These are phyloP conservation scores for Gavia stellata DNA, from an alignment of 2,113 vertebrate species.

Conservation along the genomic window DNA sequence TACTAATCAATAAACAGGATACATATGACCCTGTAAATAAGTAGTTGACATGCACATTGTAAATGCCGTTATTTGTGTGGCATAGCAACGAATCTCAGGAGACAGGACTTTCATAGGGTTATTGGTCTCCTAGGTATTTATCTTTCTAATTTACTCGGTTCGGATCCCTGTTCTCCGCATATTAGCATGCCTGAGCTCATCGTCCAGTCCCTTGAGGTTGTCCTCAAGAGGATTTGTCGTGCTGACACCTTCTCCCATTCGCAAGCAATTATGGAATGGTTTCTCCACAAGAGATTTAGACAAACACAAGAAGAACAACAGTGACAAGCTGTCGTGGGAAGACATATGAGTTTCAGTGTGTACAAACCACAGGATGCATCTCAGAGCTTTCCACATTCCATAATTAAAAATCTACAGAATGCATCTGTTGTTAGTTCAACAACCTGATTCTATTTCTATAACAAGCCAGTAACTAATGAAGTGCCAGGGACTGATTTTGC, in stretches of 20 bases:
- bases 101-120: neutral
- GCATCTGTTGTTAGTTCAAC: neutral
- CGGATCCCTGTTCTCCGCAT: neutral
- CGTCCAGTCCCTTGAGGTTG: neutral
- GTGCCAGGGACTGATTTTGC: neutral
- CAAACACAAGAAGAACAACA: neutral
- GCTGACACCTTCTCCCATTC: neutral
- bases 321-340: neutral
- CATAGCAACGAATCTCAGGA: neutral
- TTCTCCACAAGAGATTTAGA: constrained; percentile 10
- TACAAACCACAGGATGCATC: neutral
- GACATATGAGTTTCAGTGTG: neutral
- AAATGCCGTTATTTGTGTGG: neutral
- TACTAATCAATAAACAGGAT: neutral
- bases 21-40: neutral
- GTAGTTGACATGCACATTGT: neutral
- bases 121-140: constrained; percentile 12
- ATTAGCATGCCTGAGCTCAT: constrained; percentile 15
- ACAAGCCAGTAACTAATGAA: neutral
- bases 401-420: constrained; percentile 3
- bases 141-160: constrained; percentile 2
- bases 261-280: neutral
- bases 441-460: neutral
- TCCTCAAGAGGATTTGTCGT: neutral
- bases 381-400: neutral